Evolutionary conservation across 2,888 invertebrate species (phyloP).

Genomic region (Thera obeliscata): DNA sequence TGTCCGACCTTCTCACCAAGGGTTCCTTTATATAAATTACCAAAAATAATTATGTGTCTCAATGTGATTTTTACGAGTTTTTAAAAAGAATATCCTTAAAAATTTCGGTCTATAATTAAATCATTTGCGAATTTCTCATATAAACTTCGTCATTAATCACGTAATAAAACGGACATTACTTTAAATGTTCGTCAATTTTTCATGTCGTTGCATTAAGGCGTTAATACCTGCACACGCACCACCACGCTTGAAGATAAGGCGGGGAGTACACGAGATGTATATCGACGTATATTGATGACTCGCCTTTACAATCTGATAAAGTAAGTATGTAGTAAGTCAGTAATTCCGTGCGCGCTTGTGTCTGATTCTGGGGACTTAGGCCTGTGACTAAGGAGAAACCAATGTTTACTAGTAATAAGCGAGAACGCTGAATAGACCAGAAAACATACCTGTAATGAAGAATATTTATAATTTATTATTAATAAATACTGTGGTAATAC

Average conservation of each 20-base stretch:
- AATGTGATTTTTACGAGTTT: not conserved
- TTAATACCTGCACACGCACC: slow-evolving; percentile 14
- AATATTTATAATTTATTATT: no score
- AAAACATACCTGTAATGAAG: no score
- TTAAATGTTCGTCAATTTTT: slow-evolving; percentile 23
- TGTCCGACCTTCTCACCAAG: not conserved
- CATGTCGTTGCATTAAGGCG: slow-evolving; percentile 19
- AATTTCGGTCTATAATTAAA: slow-evolving; percentile 16
- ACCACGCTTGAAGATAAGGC: slow-evolving; percentile 13
- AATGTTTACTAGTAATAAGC: no score
- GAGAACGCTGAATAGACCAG: no score
- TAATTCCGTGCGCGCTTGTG: not conserved
- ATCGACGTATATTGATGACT: slow-evolving; percentile 19
- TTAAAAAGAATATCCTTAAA: not conserved
- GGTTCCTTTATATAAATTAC: not conserved
- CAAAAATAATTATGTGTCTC: not conserved
- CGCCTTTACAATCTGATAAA: slow-evolving; percentile 6
- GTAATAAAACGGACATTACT: slow-evolving; percentile 24
- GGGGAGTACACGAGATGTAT: slow-evolving; percentile 10
- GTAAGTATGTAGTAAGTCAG: not conserved
- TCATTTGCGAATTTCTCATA: slow-evolving; percentile 15
- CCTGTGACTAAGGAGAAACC: no score
- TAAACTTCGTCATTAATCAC: slow-evolving; percentile 24
- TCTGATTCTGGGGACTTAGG: no score
- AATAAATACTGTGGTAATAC: not conserved